phyloP scores from a whole-genome alignment of 1,140 invertebrate species.

The Euglossa dilemma region DNA sequence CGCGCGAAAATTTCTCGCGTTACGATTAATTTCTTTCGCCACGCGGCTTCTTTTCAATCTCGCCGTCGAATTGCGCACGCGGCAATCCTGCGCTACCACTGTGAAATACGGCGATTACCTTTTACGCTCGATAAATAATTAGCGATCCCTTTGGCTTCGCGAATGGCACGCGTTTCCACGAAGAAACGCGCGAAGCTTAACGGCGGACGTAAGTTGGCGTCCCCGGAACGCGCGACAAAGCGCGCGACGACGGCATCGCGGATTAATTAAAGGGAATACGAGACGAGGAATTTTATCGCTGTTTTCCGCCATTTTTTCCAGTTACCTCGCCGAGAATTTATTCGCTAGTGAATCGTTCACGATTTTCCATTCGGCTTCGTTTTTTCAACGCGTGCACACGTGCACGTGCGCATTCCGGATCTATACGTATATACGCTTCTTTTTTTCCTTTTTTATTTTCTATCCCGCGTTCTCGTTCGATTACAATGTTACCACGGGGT shows the following conservation, averaged over 20 bases:
- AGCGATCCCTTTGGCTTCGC: neutral
- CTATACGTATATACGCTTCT: neutral
- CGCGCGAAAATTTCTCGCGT: conserved; percentile 19
- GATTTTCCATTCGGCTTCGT: neutral
- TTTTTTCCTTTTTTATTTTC: neutral
- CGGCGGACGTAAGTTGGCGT: neutral
- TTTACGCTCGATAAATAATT: conserved; percentile 7
- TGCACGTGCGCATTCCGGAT: no score
- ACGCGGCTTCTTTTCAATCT: no score
- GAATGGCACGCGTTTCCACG: neutral
- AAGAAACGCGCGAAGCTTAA: neutral
- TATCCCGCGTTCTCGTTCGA: no score
- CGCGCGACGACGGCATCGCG: no score
- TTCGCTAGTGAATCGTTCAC: neutral
- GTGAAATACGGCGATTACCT: conserved; percentile 22
- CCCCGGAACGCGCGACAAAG: neutral
- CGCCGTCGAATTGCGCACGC: neutral
- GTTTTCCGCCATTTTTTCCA: neutral
- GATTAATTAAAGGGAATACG: neutral
- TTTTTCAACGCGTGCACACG: neutral
- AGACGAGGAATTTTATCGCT: neutral
- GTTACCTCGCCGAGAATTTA: neutral
- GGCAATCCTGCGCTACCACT: no score
- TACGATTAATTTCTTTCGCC: conserved; percentile 35
- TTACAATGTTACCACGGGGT: neutral